phyloP scores from a whole-genome alignment of 92 coral and sea anemone species.

The Metridium senile region DNA sequence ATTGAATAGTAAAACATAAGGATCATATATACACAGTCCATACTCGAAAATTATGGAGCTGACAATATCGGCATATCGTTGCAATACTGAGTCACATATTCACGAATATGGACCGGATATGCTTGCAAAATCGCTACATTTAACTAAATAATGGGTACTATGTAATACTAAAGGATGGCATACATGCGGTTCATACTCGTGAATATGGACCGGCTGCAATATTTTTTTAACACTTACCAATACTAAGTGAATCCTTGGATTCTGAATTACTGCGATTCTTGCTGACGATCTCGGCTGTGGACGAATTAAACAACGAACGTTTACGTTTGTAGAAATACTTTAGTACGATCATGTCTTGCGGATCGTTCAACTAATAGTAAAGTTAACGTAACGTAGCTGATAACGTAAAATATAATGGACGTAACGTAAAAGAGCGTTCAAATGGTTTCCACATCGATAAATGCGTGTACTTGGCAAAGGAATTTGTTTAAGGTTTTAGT shows the following conservation, averaged over 20 bases:
- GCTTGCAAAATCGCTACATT: too few relatives aligned
- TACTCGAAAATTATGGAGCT: neutral
- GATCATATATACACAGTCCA: neutral
- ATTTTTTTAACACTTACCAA: slow-evolving; percentile 46
- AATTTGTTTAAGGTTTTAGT: slow-evolving; percentile 8
- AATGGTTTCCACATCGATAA: neutral
- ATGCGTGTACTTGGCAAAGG: neutral
- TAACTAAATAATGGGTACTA: too few relatives aligned
- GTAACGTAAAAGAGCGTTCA: neutral
- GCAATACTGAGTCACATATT: too few relatives aligned
- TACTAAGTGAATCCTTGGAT: slow-evolving; percentile 33
- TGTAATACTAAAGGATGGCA: too few relatives aligned
- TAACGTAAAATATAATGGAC: neutral
- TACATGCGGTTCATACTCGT: too few relatives aligned
- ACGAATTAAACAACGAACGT: slow-evolving; percentile 16
- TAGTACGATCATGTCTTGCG: slow-evolving; percentile 24
- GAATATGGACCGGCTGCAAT: too few relatives aligned
- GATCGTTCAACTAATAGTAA: neutral
- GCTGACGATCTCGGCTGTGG: slow-evolving; percentile 17
- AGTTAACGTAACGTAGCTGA: neutral
- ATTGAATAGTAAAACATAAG: neutral
- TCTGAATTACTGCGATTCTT: slow-evolving; percentile 22
- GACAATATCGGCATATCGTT: neutral
- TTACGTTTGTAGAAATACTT: slow-evolving; percentile 30
- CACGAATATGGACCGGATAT: too few relatives aligned